A percentile compares a stretch with the other conserved stretches of the same genome.
Conservation (phyloP, 2,113 vertebrate genomes). For the Gadus chalcogrammus region DNA sequence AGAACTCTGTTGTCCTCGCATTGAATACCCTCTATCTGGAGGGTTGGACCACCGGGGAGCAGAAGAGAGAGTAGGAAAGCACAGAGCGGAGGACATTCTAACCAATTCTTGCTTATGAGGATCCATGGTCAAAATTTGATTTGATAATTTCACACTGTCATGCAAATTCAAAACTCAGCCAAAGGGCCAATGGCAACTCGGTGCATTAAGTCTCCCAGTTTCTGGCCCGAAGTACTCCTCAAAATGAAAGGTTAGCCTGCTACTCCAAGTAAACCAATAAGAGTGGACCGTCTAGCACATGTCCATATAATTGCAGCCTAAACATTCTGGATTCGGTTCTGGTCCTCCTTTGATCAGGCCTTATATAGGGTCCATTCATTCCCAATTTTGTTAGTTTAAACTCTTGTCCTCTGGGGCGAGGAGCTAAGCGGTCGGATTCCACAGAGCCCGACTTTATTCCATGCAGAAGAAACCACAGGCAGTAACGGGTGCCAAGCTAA, state of each 20-base stretch:
- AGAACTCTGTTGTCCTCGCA: not conserved
- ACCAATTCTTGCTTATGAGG: slow-evolving; percentile 8
- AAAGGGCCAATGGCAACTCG: slow-evolving; percentile 26
- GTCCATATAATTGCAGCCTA: slow-evolving; percentile 64
- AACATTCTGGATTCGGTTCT: slow-evolving; percentile 52
- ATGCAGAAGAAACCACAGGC: slow-evolving; percentile 72
- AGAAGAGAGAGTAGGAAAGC: slow-evolving; percentile 13
- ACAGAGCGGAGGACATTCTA: slow-evolving; percentile 21
- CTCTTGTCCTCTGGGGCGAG: slow-evolving; percentile 61
- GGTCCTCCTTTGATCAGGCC: slow-evolving; percentile 56
- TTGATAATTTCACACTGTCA: slow-evolving; percentile 39
- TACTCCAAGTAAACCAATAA: slow-evolving; percentile 61
- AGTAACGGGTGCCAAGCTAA: slow-evolving; percentile 71
- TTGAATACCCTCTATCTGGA: no score
- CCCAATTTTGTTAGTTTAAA: slow-evolving; percentile 66
- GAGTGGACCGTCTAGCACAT: slow-evolving; percentile 49
- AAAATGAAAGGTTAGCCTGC: slow-evolving; percentile 52
- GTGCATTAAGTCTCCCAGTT: slow-evolving; percentile 33
- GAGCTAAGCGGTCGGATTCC: slow-evolving; percentile 37
- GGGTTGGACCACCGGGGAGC: not conserved
- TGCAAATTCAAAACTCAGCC: slow-evolving; percentile 26
- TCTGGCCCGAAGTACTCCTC: slow-evolving; percentile 31
- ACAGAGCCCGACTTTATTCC: slow-evolving; percentile 55
- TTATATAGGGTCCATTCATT: slow-evolving; percentile 39
- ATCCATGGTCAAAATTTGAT: slow-evolving; percentile 38